These are phyloP conservation scores for Melanostoma scalare DNA, from an alignment of 2,888 invertebrate species.

Conservation along the genomic window DNA sequence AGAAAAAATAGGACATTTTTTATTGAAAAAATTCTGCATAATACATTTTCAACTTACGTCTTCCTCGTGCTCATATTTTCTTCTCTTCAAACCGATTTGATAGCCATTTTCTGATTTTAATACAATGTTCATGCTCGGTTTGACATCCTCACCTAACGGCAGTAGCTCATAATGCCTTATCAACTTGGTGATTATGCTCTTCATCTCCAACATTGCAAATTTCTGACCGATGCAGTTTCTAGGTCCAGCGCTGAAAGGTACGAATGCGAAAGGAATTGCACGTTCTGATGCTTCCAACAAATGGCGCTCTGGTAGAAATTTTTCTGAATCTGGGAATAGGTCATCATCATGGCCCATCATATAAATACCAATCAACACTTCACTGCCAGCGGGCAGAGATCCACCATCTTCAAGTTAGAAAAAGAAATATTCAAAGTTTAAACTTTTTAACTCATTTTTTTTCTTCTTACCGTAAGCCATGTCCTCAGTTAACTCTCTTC, in stretches of 20 bases:
- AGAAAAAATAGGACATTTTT: too few species aligned
- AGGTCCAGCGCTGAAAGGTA: conserved; percentile 81
- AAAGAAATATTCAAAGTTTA: background rate
- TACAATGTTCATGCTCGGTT: conserved; percentile 75
- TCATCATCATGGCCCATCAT: conserved; percentile 63
- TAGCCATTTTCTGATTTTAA: conserved; percentile 76
- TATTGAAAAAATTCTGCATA: background rate
- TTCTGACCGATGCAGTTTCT: conserved; percentile 82
- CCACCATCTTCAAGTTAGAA: conserved; percentile 74
- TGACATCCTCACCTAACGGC: conserved; percentile 75
- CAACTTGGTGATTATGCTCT: conserved; percentile 76
- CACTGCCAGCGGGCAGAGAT: conserved; percentile 76
- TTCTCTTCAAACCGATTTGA: conserved; percentile 76
- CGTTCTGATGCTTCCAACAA: conserved; percentile 81
- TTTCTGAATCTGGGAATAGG: conserved; percentile 74
- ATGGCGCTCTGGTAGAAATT: conserved; percentile 78
- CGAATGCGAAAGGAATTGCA: conserved; percentile 73
- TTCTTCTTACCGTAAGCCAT: conserved; percentile 83
- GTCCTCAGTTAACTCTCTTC: conserved; percentile 83
- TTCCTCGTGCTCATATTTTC: conserved; percentile 8
- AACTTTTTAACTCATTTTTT: conserved; percentile 77
- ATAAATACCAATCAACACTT: conserved; percentile 75
- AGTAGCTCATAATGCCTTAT: conserved; percentile 76
- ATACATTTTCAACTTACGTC: background rate
- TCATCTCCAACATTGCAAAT: conserved; percentile 78